These are phyloP conservation scores for Brachyistius frenatus DNA, from an alignment of 2,113 vertebrate species.

Conservation along the genomic window DNA sequence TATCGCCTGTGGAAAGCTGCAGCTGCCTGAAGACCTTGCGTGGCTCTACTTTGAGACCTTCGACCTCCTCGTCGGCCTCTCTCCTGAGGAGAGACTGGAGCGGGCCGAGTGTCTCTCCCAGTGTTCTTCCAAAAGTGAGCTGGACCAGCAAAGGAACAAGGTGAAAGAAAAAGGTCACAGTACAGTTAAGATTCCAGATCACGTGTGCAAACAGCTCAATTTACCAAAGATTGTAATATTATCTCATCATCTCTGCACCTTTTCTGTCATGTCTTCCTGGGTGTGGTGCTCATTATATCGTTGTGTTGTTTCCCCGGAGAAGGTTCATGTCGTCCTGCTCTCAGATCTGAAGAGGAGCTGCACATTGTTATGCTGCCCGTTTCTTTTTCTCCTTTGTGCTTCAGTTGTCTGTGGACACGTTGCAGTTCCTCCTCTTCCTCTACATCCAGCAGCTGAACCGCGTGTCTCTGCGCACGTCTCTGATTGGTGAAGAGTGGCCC, in stretches of 20 bases:
- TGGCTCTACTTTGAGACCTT: conserved; percentile 98
- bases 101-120: conserved; percentile 91
- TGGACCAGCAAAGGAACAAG: conserved; percentile 90
- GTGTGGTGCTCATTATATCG: no score
- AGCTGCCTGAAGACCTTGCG: conserved; percentile 89
- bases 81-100: conserved; percentile 85
- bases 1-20: conserved; percentile 96
- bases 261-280: no score
- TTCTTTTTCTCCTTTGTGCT: neutral
- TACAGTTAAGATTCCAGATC: no score
- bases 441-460: conserved; percentile 94
- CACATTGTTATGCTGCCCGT: neutral
- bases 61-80: conserved; percentile 83
- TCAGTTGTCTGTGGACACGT: conserved; percentile 92
- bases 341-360: neutral
- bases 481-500: conserved; percentile 97
- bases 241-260: no score
- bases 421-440: conserved; percentile 97
- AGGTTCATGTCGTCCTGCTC: neutral
- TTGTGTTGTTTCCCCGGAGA: neutral
- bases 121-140: conserved; percentile 86
- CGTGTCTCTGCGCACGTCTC: conserved; percentile 90
- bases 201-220: no score
- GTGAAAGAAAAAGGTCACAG: conserved; percentile 68
- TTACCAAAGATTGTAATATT: no score